Base-by-base conservation (phyloP, 1,140 invertebrate species). In the Trichogramma pretiosum region DNA sequence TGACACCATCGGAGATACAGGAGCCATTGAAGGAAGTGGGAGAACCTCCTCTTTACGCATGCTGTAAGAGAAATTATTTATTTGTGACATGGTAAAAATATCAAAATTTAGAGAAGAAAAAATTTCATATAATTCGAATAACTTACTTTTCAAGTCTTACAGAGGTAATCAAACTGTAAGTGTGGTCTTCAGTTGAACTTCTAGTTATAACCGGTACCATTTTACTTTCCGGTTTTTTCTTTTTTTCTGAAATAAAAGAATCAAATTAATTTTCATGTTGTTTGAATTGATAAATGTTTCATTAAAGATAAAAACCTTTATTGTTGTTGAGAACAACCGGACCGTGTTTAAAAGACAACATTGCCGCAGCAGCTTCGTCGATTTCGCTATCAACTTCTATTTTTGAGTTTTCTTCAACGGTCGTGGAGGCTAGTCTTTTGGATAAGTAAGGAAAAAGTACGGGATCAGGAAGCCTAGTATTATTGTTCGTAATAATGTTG, bases 401-500 rank as follows among this genome's bases (percentile, higher is more conserved):
- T 45, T 73, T 71, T 0, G 50, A 59, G 49, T 46, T 70, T 13
- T 71, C 68, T 14, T 54, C 62, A 36, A 72, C 68, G 47, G 65
- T 72, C 46, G 68, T 72, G 26, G 76, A 79, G 11, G 79, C 80
- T 18, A 85, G 71, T 40, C 81, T 77, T 46, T 79, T 78, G 28
- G 82, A 81, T 32, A 90, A 70, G 67, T 82, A 87, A 22, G 87
- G 86, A 65, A 89, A 89, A 46, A 88, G 75, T 64, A 83, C 77
- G 8, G 83, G 80, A 74, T 84, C 79, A 4, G 82, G 82, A 42
- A 81, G 63, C 44, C 75, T 70, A 17, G 64, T 62, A 19, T 58
- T 65, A 14, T 52, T 48, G 30, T 53, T 65, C 36, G 68, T 70
- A 42, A 60, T 66, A 13, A 8, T 30, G 26, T 30, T 30, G 26